These are phyloP conservation scores for Platycercus adscitus DNA, from an alignment of 2,113 vertebrate species.

Conservation along the genomic window DNA sequence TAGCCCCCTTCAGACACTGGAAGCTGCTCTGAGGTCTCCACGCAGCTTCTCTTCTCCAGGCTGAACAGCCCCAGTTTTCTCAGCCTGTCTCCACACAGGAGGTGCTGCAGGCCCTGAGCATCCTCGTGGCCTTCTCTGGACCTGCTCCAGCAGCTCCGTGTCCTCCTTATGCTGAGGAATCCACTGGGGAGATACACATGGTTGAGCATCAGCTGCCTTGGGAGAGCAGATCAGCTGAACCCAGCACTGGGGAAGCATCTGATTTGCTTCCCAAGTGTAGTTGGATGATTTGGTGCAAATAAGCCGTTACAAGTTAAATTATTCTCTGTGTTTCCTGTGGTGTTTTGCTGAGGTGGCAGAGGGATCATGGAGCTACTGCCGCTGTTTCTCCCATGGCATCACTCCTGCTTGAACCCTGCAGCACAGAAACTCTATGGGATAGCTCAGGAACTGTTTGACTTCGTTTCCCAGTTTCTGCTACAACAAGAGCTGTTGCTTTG, in stretches of 20 bases:
- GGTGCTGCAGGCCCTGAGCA: background rate
- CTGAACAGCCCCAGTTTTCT: background rate
- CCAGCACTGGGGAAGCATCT: background rate
- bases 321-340: background rate
- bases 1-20: too few species aligned
- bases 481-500: background rate
- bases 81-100: fast-evolving
- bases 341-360: background rate
- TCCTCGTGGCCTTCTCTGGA: background rate
- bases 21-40: too few species aligned
- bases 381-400: fast-evolving
- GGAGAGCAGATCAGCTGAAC: background rate
- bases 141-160: background rate
- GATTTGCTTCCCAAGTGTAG: background rate
- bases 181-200: background rate
- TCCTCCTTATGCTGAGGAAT: background rate
- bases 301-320: background rate
- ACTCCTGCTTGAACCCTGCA: background rate
- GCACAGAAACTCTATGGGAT: background rate
- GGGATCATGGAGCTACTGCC: fast-evolving
- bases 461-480: background rate
- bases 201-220: background rate
- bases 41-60: too few species aligned
- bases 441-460: background rate
- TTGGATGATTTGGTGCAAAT: background rate